These are phyloP conservation scores for Diplodus sargus DNA, from an alignment of 2,797 vertebrate genomes.

Conservation along the genomic window DNA sequence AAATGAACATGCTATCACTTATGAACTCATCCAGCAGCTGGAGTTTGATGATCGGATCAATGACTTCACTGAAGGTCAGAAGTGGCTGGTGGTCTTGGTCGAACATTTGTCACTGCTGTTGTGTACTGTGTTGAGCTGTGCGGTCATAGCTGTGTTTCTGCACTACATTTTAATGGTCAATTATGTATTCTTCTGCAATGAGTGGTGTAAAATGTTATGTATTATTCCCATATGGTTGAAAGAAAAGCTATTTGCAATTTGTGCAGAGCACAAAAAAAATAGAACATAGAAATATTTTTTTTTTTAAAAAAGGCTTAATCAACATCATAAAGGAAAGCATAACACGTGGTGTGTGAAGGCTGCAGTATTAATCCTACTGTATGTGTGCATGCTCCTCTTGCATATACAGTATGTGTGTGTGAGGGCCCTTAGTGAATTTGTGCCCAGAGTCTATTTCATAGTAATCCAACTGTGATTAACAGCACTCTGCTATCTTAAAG, in stretches of 20 bases:
- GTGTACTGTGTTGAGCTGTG: background rate
- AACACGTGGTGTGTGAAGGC: background rate
- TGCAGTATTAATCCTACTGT: background rate
- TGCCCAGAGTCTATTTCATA: background rate
- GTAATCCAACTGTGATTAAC: background rate
- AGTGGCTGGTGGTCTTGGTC: background rate
- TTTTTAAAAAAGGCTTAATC: background rate
- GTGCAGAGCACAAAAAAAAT: background rate
- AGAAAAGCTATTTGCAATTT: background rate
- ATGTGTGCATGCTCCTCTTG: background rate
- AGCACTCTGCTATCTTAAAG: background rate
- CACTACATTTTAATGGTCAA: background rate
- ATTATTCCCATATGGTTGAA: background rate
- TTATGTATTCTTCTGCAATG: background rate
- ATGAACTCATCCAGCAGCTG: background rate
- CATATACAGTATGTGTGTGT: background rate
- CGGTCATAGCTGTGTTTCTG: background rate
- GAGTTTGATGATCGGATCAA: background rate
- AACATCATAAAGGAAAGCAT: background rate
- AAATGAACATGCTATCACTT: too few relatives aligned
- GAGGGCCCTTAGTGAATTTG: background rate
- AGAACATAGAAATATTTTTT: background rate
- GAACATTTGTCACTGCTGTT: background rate
- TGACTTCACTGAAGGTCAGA: background rate
- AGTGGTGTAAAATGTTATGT: background rate